A percentile compares a stretch with the other conserved stretches of the same genome.
These are phyloP conservation scores for Thereva unica DNA, from an alignment of 2,888 invertebrate genomes.

Conservation along the genomic window DNA sequence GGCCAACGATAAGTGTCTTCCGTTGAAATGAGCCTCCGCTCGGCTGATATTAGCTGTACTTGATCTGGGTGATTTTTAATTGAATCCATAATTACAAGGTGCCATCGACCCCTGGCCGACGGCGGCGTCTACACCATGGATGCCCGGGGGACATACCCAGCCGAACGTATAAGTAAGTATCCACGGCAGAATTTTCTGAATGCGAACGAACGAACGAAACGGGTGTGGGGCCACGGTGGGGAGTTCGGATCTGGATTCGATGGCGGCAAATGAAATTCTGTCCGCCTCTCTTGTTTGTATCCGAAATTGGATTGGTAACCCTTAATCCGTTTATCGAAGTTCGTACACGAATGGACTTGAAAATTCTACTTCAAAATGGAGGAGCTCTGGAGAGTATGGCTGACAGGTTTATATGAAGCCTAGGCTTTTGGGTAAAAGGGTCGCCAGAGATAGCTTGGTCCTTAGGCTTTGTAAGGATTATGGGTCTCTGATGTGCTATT, in stretches of 20 bases:
- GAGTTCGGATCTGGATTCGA: constrained; percentile 4
- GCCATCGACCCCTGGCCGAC: constrained; percentile 5
- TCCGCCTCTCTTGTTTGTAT: constrained; percentile 34
- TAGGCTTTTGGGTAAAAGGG: constrained; percentile 10
- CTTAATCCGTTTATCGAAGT: constrained; percentile 59
- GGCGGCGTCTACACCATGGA: not conserved
- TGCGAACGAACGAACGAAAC: not conserved
- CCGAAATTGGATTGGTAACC: constrained; percentile 45
- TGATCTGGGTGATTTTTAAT: constrained; percentile 32
- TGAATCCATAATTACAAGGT: constrained; percentile 31
- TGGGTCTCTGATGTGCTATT: constrained; percentile 26
- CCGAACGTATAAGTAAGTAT: constrained; percentile 19
- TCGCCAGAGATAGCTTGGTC: constrained; percentile 28
- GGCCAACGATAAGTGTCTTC: constrained; percentile 20
- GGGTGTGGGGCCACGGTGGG: not conserved
- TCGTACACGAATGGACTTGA: constrained; percentile 58
- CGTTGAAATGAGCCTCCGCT: constrained; percentile 19
- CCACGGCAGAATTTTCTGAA: constrained; percentile 5
- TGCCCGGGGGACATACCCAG: not conserved
- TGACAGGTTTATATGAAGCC: not conserved
- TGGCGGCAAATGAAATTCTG: constrained; percentile 31
- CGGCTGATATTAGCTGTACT: not conserved
- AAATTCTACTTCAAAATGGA: constrained; percentile 43
- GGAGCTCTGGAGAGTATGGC: constrained; percentile 4
- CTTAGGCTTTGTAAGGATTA: constrained; percentile 29